Percentiles rank a stretch among this genome's conserved stretches.
Evolutionary conservation across 1,140 invertebrate genomes (phyloP).

Genomic region (Episyrphus balteatus): DNA sequence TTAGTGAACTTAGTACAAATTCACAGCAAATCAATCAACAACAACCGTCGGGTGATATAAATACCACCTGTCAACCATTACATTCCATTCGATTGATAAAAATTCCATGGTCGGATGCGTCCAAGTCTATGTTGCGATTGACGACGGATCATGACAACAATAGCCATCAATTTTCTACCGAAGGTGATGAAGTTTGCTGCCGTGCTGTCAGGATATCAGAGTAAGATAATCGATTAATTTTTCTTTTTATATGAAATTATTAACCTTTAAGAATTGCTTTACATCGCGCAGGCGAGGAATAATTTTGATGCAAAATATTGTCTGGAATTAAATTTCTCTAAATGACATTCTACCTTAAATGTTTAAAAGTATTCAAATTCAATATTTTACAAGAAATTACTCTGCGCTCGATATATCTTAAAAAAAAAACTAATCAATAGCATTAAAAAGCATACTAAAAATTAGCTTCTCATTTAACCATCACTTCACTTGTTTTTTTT

Average conservation of each 20-base stretch:
- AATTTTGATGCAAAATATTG: too few species aligned
- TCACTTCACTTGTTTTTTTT: too few species aligned
- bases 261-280: too few species aligned
- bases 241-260: not conserved
- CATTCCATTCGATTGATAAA: slow-evolving; percentile 73
- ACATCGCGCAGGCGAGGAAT: too few species aligned
- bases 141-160: slow-evolving; percentile 44
- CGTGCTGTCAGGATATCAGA: slow-evolving; percentile 32
- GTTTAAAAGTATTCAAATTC: too few species aligned
- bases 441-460: too few species aligned
- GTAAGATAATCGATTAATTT: slow-evolving; percentile 13
- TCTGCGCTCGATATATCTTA: too few species aligned
- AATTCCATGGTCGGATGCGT: slow-evolving; percentile 46
- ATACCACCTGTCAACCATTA: slow-evolving; percentile 40
- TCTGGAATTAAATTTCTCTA: too few species aligned
- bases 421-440: too few species aligned
- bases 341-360: too few species aligned
- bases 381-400: too few species aligned
- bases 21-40: not conserved
- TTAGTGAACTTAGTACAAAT: slow-evolving; percentile 10
- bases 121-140: slow-evolving; percentile 43
- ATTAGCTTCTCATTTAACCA: too few species aligned
- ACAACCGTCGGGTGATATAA: not conserved
- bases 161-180: not conserved
- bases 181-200: slow-evolving; percentile 23